Evolutionary conservation across 2,888 invertebrate genomes (phyloP), one percentile per base, ranked within the genome.

Genomic region (Gymnocheta viridis): DNA sequence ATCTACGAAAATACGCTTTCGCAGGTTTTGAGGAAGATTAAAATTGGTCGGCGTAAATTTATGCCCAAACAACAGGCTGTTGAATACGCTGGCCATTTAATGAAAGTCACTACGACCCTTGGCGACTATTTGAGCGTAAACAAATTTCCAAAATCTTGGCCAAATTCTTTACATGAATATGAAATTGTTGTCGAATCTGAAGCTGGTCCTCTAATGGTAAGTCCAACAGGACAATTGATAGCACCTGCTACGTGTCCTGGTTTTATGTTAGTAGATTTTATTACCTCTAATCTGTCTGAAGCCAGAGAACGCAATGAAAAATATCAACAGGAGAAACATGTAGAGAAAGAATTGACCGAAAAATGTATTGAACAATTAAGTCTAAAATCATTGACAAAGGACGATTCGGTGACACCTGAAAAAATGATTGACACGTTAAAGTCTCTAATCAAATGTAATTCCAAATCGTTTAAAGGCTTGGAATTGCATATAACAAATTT

Each of bases 241-340:
- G 96, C 97, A 0, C 98, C 98, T 14, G 96, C 97, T 0, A 97
- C 98, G 0, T 96, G 98, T 89, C 98, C 98, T 0, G 96, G 97
- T 0, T 95, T 95, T 87, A 94, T 98, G 86, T 93, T 98, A 70
- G 94, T 98, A 17, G 95, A 95, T 88, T 98, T 97, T 90, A 96
- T 98, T 62, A 94, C 95, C 0, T 94, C 94, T 17, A 94, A 98
- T 91, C 93, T 97, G 86, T 93, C 94, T 38, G 94, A 96, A 89
- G 98, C 98, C 0, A 94, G 94, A 12, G 92, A 94, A 85, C 88
- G 89, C 0, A 89, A 86, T 79, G 49, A 67, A 7, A 94, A 95
- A 86, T 93, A 96, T 84, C 94, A 94, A 19, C 94, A 95, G 86
- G 95, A 96, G 89, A 97, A 97, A 91, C 94, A 96, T 87, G 93